phyloP scores from a whole-genome alignment of 2,888 invertebrate species.

The Ophraella communa region DNA sequence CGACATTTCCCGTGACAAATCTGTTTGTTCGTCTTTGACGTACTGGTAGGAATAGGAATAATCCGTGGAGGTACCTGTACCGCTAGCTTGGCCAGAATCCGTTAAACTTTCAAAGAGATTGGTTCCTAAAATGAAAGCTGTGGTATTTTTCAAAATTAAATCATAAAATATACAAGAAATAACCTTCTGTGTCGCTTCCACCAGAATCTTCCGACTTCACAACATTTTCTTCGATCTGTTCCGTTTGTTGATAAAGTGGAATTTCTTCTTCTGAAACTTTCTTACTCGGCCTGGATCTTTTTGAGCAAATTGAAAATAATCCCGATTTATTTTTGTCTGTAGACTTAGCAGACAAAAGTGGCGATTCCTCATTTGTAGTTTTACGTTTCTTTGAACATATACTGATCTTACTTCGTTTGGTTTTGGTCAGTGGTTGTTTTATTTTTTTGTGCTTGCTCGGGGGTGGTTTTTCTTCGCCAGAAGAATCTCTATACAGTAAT shows the following conservation, averaged over 20 bases:
- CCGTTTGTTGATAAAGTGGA: not conserved
- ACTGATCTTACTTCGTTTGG: constrained; percentile 15
- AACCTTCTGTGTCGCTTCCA: constrained; percentile 29
- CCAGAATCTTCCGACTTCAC: not conserved
- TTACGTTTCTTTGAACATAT: not conserved
- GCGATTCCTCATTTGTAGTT: not conserved
- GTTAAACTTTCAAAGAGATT: constrained; percentile 1
- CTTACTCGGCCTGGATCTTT: too few relatives aligned
- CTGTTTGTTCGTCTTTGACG: constrained; percentile 38
- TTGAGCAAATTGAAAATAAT: not conserved
- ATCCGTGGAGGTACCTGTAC: constrained; percentile 44
- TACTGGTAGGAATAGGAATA: constrained; percentile 56
- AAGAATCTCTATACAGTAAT: constrained; percentile 52
- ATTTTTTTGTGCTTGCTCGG: constrained; percentile 9
- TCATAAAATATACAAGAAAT: not conserved
- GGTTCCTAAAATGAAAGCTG: not conserved
- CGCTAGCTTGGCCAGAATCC: constrained; percentile 17
- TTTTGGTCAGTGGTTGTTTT: constrained; percentile 20
- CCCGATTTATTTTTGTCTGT: not conserved
- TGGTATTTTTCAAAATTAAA: not conserved
- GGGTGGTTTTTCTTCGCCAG: constrained; percentile 45
- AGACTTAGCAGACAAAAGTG: not conserved
- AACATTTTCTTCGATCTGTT: too few relatives aligned
- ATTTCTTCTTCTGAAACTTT: too few relatives aligned
- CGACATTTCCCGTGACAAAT: not conserved